Percentiles rank a stretch among this genome's conserved stretches.
These are phyloP conservation scores for Echiichthys vipera DNA, from an alignment of 2,797 vertebrate genomes.

Conservation along the genomic window DNA sequence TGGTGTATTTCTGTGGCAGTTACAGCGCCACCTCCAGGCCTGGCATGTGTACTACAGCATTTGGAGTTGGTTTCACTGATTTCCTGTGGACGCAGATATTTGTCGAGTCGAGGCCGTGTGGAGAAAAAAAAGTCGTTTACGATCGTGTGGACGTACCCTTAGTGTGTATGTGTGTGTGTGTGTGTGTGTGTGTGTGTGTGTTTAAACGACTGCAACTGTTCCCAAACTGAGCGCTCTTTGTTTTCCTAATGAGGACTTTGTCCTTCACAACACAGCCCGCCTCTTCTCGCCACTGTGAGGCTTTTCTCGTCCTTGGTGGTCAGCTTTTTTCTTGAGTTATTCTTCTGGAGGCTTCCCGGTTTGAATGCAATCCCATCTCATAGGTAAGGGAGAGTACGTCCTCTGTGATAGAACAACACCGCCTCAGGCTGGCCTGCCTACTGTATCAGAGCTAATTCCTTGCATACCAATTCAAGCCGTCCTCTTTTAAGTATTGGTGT, in stretches of 20 bases:
- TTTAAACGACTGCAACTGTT: background rate
- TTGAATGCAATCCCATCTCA: slow-evolving; percentile 2
- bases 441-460: slow-evolving; percentile 20
- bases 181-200: background rate
- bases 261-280: slow-evolving; percentile 43
- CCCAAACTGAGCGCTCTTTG: slow-evolving; percentile 14
- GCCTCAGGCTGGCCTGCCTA: background rate
- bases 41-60: too few species aligned
- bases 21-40: too few species aligned
- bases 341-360: slow-evolving; percentile 26
- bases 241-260: slow-evolving; percentile 50
- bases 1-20: too few species aligned
- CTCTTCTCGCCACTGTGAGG: background rate
- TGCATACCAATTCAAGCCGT: slow-evolving; percentile 38
- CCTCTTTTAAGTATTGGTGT: slow-evolving; percentile 25
- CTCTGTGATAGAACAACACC: slow-evolving; percentile 4
- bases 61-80: too few species aligned
- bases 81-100: too few species aligned
- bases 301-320: slow-evolving; percentile 26
- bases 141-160: too few species aligned
- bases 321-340: slow-evolving; percentile 41
- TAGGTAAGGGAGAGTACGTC: slow-evolving; percentile 16
- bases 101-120: too few species aligned
- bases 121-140: too few species aligned
- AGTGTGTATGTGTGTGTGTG: background rate